phyloP scores from a whole-genome alignment of 2,113 vertebrate species.

The Cercocebus atys region DNA sequence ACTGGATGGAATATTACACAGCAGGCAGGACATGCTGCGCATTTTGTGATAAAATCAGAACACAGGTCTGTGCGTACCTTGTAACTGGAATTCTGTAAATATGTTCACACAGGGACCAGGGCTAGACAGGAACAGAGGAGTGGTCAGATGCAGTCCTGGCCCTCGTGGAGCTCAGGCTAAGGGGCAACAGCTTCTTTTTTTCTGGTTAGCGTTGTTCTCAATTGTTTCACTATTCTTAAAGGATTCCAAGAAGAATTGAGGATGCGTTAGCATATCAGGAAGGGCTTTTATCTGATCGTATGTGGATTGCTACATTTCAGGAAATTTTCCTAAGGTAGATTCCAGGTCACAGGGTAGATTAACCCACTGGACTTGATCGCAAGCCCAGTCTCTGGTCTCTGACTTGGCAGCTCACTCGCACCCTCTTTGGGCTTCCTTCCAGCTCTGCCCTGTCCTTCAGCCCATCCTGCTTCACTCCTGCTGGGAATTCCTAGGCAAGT shows the following conservation, averaged over 20 bases:
- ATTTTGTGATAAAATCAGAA: fast-evolving
- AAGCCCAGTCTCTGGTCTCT: neutral
- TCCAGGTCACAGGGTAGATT: neutral
- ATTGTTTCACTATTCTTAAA: neutral
- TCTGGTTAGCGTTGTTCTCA: neutral
- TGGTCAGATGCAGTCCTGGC: too few relatives aligned
- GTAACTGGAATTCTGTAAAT: fast-evolving
- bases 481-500: fast-evolving
- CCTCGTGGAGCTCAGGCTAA: too few relatives aligned
- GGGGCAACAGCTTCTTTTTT: too few relatives aligned
- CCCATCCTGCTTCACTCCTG: fast-evolving
- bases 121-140: neutral
- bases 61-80: fast-evolving
- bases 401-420: fast-evolving
- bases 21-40: neutral
- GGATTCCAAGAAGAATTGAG: neutral
- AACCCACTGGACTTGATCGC: fast-evolving
- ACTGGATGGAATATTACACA: fast-evolving
- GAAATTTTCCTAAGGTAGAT: neutral
- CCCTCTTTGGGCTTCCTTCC: neutral
- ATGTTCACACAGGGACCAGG: fast-evolving
- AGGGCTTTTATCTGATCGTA: fast-evolving
- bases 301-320: neutral
- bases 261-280: fast-evolving
- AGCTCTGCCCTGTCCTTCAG: fast-evolving